Percentiles rank a stretch among this genome's conserved stretches.
phyloP scores from a whole-genome alignment of 2,113 vertebrate genomes.

The Antennarius striatus region DNA sequence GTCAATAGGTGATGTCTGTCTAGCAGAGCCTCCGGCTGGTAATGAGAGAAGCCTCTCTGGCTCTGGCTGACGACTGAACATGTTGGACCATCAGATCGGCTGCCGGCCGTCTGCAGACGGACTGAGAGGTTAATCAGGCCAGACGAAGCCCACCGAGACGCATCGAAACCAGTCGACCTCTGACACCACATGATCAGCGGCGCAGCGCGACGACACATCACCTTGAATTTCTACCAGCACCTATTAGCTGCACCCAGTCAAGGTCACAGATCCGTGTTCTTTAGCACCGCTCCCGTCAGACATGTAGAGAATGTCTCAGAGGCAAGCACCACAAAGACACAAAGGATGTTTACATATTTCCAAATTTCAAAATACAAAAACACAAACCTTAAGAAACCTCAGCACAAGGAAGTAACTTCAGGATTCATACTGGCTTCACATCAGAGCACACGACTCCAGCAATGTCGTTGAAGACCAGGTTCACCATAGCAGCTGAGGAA shows the following conservation, averaged over 20 bases:
- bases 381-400: neutral
- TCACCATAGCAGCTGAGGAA: conserved; percentile 47
- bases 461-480: conserved; percentile 66
- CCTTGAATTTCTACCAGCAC: neutral
- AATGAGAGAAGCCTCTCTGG: conserved; percentile 7
- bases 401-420: too few relatives aligned
- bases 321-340: neutral
- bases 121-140: too few relatives aligned
- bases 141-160: neutral
- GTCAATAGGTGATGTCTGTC: neutral
- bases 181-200: neutral
- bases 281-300: neutral
- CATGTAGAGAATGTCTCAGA: neutral
- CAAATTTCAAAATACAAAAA: neutral
- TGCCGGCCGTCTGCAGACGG: too few relatives aligned
- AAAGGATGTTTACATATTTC: neutral
- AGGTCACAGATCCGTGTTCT: conserved; percentile 26
- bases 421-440: neutral
- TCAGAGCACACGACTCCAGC: conserved; percentile 22
- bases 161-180: neutral
- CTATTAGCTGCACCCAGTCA: neutral
- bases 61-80: conserved; percentile 2
- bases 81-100: too few relatives aligned
- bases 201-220: neutral
- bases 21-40: conserved; percentile 8